Percentiles rank a stretch among this genome's conserved stretches.
phyloP scores from a whole-genome alignment of 2,888 invertebrate species.

The Dasysyrphus albostriatus region DNA sequence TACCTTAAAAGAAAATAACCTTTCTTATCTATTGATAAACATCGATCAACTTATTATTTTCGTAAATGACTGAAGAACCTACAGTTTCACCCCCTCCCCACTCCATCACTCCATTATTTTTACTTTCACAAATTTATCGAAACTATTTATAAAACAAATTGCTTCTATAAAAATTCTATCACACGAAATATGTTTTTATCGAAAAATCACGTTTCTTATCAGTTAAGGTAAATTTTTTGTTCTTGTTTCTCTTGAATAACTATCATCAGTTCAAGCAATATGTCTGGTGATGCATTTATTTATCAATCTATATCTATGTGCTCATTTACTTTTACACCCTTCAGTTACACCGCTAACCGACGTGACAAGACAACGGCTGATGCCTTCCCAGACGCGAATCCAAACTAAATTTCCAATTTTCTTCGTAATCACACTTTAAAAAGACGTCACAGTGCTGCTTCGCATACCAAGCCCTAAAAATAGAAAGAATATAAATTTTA shows the following conservation, averaged over 20 bases:
- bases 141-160: neutral
- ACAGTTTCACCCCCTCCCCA: no score
- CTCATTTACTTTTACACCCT: neutral
- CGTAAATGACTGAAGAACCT: no score
- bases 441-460: conserved; percentile 30
- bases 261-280: conserved; percentile 3
- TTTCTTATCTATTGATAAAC: no score
- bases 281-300: conserved; percentile 27
- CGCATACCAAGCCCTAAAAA: conserved; percentile 21
- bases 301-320: conserved; percentile 22
- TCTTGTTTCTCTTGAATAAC: neutral
- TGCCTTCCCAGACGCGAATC: conserved; percentile 5
- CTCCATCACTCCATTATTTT: no score
- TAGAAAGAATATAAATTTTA: neutral
- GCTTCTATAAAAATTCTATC: neutral
- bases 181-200: conserved; percentile 16
- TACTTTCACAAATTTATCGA: no score
- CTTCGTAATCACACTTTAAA: conserved; percentile 48
- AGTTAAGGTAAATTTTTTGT: neutral
- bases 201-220: conserved; percentile 36
- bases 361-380: conserved; percentile 8
- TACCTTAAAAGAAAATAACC: no score
- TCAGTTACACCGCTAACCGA: conserved; percentile 18
- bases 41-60: no score
- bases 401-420: conserved; percentile 53